Evolutionary conservation across 2,797 vertebrate species (phyloP), one percentile per base, ranked within the genome.

Genomic region (Podarcis siculus): DNA sequence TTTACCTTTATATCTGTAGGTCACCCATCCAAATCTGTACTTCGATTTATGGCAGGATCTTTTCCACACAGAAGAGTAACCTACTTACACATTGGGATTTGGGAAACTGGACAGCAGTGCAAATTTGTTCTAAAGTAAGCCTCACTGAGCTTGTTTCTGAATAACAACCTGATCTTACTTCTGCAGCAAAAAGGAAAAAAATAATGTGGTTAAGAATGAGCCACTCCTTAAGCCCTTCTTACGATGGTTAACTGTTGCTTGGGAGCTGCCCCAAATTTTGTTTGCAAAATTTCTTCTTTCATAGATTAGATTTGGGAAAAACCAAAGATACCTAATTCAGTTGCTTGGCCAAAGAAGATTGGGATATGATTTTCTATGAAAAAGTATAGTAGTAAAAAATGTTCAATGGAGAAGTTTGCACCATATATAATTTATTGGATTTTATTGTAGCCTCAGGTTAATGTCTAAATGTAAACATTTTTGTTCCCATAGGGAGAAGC

Each of bases 401-500:
- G 17, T 32, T 32, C 15, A 19, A 2, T 49, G 64, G 58, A 45
- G 27, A 75, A 15, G 39, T n/a, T 17, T 49, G 12, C 37, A 21
- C 3, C 6, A 30, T 30, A 69, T 12, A 27, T 79, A 3, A 79
- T 32, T 8, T 4, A 49, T 58, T 12, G 55, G 23, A 55, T 75
- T 61, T 91, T 86, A 90, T 37, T 89, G 42, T 19, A 88, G 45
- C 17, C 77, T 21, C 30, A 77, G 71, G 5, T 86, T 92, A 58
- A 82, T 80, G 7, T 92, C 37, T 23, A 72, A 79, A 92, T 95
- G 86, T 1, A 91, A 91, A 89, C 89, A 87, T 90, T 92, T 92
- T 90, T 87, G 45, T 92, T 89, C 90, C 86, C 71, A 61, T 93
- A 99, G 99, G 98, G 98, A 78, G 99, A 99, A 97, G 98, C 99